Base-by-base conservation (phyloP, 2,888 invertebrate genomes). In the Clunio marinus region DNA sequence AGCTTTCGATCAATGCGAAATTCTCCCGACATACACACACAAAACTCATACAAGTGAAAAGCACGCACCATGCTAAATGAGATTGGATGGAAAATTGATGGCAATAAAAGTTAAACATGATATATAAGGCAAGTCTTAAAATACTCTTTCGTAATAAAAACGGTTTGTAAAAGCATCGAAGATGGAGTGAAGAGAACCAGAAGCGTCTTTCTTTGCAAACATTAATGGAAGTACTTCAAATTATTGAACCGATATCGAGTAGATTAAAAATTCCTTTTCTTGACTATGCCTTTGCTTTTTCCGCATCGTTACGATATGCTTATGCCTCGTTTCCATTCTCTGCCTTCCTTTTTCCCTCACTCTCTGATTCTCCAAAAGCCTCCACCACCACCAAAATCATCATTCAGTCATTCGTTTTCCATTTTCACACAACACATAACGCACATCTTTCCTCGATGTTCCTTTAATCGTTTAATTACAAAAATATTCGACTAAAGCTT, bases 211-310 rank as follows among this genome's bases (percentile, higher is more conserved):
- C n/a, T n/a, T n/a, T n/a, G n/a, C n/a, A n/a, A n/a, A n/a, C n/a
- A 32, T 32, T 8, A 32, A 32, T 32, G 35, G 35, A 32, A 8
- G 35, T 32, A 22, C 13, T n/a, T 51, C 20, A 51, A n/a, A 15
- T 15, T 51, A 51, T 57, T n/a, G 57, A 27, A 27, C n/a, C 57
- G 57, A 57, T 35, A 60, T 60, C 35, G 60, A 63, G 62, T 63
- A 63, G 62, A 63, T 63, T 63, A 63, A 63, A 63, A 63, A 59
- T 59, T 59, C 59, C 59, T 35, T 59, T 27, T 22, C 51, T 51
- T n/a, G n/a, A n/a, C n/a, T n/a, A n/a, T n/a, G n/a, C n/a, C n/a
- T n/a, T n/a, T n/a, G n/a, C n/a, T n/a, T n/a, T n/a, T n/a, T n/a
- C 32, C 32, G 32, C 10, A 32, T 10, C 32, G 10, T 7, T 10